Conservation (phyloP, 2,888 invertebrate genomes). For the Drosophila meridiana region DNA sequence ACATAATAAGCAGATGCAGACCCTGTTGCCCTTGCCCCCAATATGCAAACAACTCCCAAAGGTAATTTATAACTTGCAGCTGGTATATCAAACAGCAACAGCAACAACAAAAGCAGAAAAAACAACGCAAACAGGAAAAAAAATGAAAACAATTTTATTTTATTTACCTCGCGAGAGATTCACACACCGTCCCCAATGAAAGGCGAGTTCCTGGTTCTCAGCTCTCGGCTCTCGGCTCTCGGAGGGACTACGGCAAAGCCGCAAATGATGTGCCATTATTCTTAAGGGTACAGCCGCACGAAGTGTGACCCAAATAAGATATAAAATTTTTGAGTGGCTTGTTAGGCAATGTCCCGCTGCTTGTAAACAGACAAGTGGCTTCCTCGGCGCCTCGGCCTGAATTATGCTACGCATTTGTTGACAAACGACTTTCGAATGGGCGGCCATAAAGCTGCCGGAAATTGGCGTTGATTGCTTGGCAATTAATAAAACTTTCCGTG, state of each 20-base stretch:
- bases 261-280: constrained; percentile 82
- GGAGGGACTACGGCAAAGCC: constrained; percentile 61
- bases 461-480: constrained; percentile 75
- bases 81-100: constrained; percentile 39
- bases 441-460: constrained; percentile 70
- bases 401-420: constrained; percentile 76
- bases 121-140: constrained; percentile 46
- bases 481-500: constrained; percentile 72
- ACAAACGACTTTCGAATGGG: constrained; percentile 77
- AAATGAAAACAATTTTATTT: constrained; percentile 79
- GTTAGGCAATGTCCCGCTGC: constrained; percentile 63
- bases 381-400: constrained; percentile 37
- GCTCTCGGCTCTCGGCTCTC: constrained; percentile 11
- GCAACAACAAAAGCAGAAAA: constrained; percentile 9
- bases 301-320: constrained; percentile 81
- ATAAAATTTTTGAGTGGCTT: constrained; percentile 74
- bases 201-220: constrained; percentile 23
- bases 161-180: constrained; percentile 81
- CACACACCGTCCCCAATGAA: constrained; percentile 42
- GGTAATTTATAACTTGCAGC: constrained; percentile 68
- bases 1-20: constrained; percentile 39
- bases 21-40: constrained; percentile 11
- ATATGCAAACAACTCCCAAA: constrained; percentile 68
- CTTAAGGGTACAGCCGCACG: constrained; percentile 76
- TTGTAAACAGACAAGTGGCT: constrained; percentile 47